A percentile compares a stretch with the other conserved stretches of the same genome.
Conservation (phyloP, 1,140 invertebrate species). For the Pogonus chalceus region DNA sequence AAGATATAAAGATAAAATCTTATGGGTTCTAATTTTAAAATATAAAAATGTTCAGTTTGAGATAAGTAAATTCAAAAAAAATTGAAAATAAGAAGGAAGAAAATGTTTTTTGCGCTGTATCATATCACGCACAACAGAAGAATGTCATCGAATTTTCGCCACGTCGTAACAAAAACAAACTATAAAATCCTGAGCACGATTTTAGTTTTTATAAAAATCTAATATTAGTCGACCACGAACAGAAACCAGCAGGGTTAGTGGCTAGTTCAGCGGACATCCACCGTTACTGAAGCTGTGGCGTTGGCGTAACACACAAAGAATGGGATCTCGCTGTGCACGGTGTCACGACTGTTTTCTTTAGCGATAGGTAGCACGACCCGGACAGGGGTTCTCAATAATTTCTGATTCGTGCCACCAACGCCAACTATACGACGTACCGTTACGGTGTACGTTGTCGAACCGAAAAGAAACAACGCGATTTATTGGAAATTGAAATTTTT, state of each 20-base stretch:
- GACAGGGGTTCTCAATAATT: not conserved
- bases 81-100: too few species aligned
- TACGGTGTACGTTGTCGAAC: too few species aligned
- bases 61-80: too few species aligned
- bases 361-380: not conserved
- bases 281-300: not conserved
- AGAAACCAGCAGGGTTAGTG: too few species aligned
- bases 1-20: too few species aligned
- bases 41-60: too few species aligned
- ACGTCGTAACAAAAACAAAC: slow-evolving; percentile 2
- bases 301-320: not conserved
- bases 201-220: slow-evolving; percentile 6
- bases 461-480: not conserved
- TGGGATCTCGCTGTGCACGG: not conserved
- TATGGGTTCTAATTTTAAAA: too few species aligned
- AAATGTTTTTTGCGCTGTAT: too few species aligned
- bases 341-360: slow-evolving; percentile 2
- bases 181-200: slow-evolving; percentile 4
- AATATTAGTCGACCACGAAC: not conserved
- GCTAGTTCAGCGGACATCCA: too few species aligned
- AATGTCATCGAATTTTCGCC: not conserved
- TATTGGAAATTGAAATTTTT: not conserved
- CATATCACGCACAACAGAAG: not conserved
- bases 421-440: too few species aligned
- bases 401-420: not conserved